phyloP scores from a whole-genome alignment of 2,113 vertebrate species.

The Alectura lathami region DNA sequence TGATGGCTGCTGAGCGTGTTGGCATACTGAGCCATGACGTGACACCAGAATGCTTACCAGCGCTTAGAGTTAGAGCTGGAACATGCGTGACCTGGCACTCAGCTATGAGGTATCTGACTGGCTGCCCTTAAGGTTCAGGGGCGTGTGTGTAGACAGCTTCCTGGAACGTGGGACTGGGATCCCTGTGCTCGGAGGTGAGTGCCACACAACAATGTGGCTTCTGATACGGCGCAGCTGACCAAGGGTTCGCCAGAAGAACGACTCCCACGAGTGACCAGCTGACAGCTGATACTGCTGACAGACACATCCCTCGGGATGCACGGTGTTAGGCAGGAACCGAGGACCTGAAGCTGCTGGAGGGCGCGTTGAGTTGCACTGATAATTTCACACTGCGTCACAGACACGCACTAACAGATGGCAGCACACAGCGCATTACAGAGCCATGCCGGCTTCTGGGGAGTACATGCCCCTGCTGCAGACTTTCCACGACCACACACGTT shows the following conservation, averaged over 20 bases:
- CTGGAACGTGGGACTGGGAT: not conserved
- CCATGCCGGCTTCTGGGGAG: conserved; percentile 61
- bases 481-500: conserved; percentile 62
- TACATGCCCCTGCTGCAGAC: conserved; percentile 65
- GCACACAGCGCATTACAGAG: conserved; percentile 64
- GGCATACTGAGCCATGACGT: not conserved
- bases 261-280: not conserved
- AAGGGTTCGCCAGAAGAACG: not conserved
- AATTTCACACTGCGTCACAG: conserved; percentile 35
- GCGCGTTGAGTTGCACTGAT: conserved; percentile 38
- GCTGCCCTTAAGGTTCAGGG: not conserved
- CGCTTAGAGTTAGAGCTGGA: not conserved
- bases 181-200: not conserved
- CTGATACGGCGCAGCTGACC: not conserved
- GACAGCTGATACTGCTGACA: not conserved
- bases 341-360: conserved; percentile 56
- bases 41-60: not conserved
- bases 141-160: not conserved
- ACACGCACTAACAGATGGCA: conserved; percentile 64
- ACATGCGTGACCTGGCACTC: not conserved
- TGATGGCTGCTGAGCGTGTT: not conserved
- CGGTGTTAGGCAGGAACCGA: conserved; percentile 10
- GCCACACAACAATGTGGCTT: not conserved
- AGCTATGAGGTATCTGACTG: not conserved
- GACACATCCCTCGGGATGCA: not conserved